phyloP scores from a whole-genome alignment of 1,140 invertebrate species.

The Antheraea mylitta region DNA sequence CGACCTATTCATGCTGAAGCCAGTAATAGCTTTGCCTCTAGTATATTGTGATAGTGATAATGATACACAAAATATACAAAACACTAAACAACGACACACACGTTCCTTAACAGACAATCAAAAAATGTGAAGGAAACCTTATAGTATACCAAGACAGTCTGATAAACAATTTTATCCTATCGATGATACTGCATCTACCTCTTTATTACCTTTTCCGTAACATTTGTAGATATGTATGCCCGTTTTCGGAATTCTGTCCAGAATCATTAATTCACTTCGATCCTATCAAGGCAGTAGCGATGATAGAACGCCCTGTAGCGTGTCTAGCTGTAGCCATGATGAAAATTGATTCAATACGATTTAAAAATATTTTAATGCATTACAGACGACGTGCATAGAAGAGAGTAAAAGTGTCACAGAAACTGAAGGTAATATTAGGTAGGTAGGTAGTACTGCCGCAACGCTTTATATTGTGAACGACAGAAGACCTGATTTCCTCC shows the following conservation, averaged over 20 bases:
- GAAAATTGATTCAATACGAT: conserved; percentile 36
- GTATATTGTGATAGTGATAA: too few species aligned
- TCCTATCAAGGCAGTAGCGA: conserved; percentile 55
- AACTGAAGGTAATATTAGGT: conserved; percentile 23
- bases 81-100: conserved; percentile 21
- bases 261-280: conserved; percentile 39
- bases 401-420: conserved; percentile 42
- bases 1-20: too few species aligned
- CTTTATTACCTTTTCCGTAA: conserved; percentile 51
- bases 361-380: conserved; percentile 33
- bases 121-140: conserved; percentile 11
- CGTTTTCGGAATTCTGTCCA: conserved; percentile 24
- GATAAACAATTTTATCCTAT: conserved; percentile 17
- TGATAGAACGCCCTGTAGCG: conserved; percentile 40
- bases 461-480: conserved; percentile 51
- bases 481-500: conserved; percentile 95
- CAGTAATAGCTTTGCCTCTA: too few species aligned
- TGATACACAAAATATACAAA: conserved; percentile 15
- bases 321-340: conserved; percentile 47
- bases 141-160: not conserved
- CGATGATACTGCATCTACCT: conserved; percentile 42
- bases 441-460: conserved; percentile 68
- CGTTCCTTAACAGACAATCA: conserved; percentile 8
- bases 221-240: conserved; percentile 49
- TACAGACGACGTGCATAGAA: conserved; percentile 39